Evolutionary conservation across 2,113 vertebrate species (phyloP).

Genomic region (Gymnorhina tibicen): DNA sequence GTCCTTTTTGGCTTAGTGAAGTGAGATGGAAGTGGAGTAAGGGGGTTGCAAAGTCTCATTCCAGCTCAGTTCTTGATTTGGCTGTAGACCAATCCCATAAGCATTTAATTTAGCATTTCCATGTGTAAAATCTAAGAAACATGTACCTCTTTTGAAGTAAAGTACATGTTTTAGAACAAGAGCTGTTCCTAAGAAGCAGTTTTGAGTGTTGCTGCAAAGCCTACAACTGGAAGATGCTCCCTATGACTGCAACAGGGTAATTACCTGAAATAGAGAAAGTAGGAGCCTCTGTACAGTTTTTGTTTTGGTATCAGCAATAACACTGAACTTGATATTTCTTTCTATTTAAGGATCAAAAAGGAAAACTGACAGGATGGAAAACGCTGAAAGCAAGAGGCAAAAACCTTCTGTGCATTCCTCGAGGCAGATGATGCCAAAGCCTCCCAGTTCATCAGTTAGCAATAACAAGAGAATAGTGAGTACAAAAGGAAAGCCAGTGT

Average conservation of each 20-base stretch:
- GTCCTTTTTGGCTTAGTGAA: not conserved
- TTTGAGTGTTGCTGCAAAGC: not conserved
- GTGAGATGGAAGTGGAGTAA: not conserved
- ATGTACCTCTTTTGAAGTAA: not conserved
- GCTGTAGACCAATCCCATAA: not conserved
- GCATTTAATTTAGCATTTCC: not conserved
- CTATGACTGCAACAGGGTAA: not conserved
- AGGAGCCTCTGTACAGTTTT: not conserved
- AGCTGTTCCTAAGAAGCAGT: not conserved
- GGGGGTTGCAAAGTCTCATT: not conserved
- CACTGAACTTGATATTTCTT: not conserved
- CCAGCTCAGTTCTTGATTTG: not conserved
- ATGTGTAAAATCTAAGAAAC: not conserved
- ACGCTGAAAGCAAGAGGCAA: constrained; percentile 83
- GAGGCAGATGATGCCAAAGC: constrained; percentile 83
- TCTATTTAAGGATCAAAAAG: constrained; percentile 86
- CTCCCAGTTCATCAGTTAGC: constrained; percentile 74
- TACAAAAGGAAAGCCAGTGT: constrained; percentile 66
- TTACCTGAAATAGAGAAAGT: not conserved
- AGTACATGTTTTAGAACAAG: fast-evolving
- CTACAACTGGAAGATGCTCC: not conserved
- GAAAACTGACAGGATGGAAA: constrained; percentile 87
- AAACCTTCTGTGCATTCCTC: constrained; percentile 82
- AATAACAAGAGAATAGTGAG: constrained; percentile 81
- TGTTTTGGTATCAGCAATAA: not conserved